Conservation (phyloP, 2,113 vertebrate genomes). For the Notechis scutatus region DNA sequence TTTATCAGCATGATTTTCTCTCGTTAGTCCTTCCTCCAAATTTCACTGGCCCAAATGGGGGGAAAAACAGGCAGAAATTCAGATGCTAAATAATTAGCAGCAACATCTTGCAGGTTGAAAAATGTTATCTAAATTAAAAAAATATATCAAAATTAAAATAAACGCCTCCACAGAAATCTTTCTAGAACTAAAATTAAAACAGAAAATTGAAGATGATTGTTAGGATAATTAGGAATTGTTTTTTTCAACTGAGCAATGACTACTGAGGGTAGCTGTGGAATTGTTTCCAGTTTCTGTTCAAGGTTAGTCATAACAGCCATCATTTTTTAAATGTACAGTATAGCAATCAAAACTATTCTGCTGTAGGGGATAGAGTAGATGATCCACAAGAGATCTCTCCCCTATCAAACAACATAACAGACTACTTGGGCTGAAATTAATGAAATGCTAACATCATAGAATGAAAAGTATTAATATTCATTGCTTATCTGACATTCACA, state of each 20-base stretch:
- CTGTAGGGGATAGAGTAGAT: not conserved
- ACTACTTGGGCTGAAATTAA: conserved; percentile 24
- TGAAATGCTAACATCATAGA: conserved; percentile 11
- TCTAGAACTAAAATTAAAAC: not conserved
- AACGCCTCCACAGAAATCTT: not conserved
- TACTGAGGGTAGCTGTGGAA: not conserved
- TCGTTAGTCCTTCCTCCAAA: not conserved
- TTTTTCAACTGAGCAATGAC: not conserved
- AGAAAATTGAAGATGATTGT: not conserved
- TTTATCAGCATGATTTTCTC: not conserved
- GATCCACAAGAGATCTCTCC: conserved; percentile 6
- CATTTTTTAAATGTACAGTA: conserved; percentile 5
- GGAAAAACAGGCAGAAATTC: not conserved
- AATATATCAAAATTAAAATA: not conserved
- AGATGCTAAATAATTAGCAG: not conserved
- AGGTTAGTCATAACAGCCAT: not conserved
- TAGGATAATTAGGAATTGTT: conserved; percentile 2
- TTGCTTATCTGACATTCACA: conserved; percentile 23
- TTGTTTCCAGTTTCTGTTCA: conserved; percentile 4
- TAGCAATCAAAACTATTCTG: conserved; percentile 9
- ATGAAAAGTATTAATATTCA: conserved; percentile 23
- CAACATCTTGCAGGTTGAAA: not conserved
- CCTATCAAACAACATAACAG: conserved; percentile 12
- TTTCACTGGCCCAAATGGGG: not conserved
- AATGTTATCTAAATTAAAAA: not conserved